phyloP scores from a whole-genome alignment of 2,113 vertebrate genomes.

The Urocynchramus pylzowi region DNA sequence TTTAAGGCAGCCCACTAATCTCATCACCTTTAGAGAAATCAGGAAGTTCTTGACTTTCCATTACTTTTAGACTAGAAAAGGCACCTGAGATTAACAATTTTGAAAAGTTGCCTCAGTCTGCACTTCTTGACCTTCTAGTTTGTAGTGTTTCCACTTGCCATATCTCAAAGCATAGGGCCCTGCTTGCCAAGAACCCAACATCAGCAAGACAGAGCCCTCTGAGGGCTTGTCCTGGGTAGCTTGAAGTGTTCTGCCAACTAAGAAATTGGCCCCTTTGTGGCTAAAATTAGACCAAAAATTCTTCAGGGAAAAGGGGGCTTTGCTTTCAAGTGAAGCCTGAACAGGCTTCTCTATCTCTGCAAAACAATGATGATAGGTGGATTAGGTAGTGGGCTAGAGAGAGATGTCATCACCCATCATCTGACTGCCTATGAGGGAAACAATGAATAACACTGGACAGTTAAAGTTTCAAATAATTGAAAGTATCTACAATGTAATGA shows the following conservation, averaged over 20 bases:
- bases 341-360: neutral
- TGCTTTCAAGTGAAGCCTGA: neutral
- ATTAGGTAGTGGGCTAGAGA: neutral
- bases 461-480: slow-evolving; percentile 5
- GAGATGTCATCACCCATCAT: neutral
- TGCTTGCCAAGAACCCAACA: neutral
- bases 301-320: neutral
- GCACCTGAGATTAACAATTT: neutral
- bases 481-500: neutral
- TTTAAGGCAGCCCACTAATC: neutral
- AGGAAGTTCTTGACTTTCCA: neutral
- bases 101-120: neutral
- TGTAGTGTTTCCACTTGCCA: neutral
- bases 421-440: neutral
- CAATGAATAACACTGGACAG: neutral
- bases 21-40: neutral
- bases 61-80: neutral
- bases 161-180: neutral
- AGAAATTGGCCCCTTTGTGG: neutral
- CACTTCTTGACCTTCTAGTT: neutral
- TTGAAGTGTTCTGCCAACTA: neutral
- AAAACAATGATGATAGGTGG: neutral
- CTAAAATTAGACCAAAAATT: neutral
- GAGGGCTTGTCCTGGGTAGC: neutral
- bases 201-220: neutral